Percentiles rank a stretch among this genome's conserved stretches.
Evolutionary conservation across 2,888 invertebrate genomes (phyloP).

Genomic region (Nematopogon swammerdamellus): DNA sequence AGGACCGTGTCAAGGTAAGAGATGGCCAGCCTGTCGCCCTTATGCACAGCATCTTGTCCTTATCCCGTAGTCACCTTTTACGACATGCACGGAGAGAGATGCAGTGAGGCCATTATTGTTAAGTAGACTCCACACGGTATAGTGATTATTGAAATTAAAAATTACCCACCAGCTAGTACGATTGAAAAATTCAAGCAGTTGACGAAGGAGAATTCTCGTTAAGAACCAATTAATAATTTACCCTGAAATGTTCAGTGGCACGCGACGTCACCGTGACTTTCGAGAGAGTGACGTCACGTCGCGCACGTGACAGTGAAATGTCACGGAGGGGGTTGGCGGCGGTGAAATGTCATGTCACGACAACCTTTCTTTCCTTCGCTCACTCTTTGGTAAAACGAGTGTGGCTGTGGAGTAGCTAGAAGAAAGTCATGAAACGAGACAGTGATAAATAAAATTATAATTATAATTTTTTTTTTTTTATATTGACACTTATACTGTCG

Average conservation of each 20-base stretch:
- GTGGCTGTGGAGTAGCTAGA: slow-evolving; percentile 15
- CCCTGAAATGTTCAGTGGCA: slow-evolving; percentile 14
- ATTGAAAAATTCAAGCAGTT: slow-evolving; percentile 13
- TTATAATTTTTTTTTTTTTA: too few species aligned
- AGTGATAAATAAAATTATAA: too few species aligned
- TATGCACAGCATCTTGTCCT: too few species aligned
- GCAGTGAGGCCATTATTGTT: too few species aligned
- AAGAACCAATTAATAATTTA: slow-evolving; percentile 45
- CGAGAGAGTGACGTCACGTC: slow-evolving; percentile 17
- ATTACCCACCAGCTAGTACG: too few species aligned
- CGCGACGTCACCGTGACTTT: slow-evolving; percentile 1
- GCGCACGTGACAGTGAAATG: slow-evolving; percentile 27
- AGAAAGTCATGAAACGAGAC: slow-evolving; percentile 21
- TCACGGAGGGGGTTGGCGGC: slow-evolving; percentile 20
- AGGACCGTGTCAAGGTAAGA: too few species aligned
- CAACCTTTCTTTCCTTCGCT: slow-evolving; percentile 7
- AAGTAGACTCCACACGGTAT: too few species aligned
- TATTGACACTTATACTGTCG: too few species aligned
- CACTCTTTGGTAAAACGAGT: slow-evolving; percentile 13
- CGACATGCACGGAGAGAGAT: too few species aligned
- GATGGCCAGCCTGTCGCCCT: too few species aligned
- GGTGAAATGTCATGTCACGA: slow-evolving; percentile 27
- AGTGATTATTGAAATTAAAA: too few species aligned
- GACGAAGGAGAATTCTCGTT: slow-evolving; percentile 24
- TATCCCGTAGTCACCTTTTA: too few species aligned